A percentile compares a stretch with the other conserved stretches of the same genome.
phyloP scores from a whole-genome alignment of 2,797 vertebrate genomes.

The Onychomys torridus region DNA sequence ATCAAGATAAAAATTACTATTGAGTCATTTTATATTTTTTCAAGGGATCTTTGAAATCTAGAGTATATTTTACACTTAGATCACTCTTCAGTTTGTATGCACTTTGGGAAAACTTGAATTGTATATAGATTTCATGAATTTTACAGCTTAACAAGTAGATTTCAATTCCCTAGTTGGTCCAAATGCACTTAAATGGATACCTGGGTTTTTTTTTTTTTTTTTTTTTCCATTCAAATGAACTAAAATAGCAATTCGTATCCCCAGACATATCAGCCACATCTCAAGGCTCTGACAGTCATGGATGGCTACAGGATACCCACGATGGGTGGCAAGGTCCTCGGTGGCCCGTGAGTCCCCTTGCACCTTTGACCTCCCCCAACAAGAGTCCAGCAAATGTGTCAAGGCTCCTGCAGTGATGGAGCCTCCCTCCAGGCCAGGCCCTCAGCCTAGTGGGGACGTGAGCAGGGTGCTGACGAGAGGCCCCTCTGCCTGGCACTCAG shows the following conservation, averaged over 20 bases:
- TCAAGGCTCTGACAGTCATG: neutral
- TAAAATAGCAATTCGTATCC: neutral
- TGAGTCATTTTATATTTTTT: neutral
- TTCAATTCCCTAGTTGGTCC: neutral
- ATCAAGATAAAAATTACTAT: neutral
- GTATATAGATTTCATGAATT: neutral
- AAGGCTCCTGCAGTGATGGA: neutral
- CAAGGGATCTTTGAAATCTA: neutral
- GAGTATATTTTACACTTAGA: neutral
- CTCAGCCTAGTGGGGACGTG: constrained; percentile 64
- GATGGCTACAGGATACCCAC: neutral
- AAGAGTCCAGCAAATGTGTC: neutral
- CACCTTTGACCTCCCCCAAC: neutral
- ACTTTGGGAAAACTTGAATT: neutral
- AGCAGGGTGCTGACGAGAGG: constrained; percentile 63
- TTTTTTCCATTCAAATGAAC: neutral
- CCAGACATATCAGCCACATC: neutral
- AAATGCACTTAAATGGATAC: neutral
- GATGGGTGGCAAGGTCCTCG: neutral
- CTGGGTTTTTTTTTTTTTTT: neutral
- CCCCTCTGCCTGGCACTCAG: neutral
- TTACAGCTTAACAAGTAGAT: neutral
- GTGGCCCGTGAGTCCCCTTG: neutral
- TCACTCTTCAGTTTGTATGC: neutral
- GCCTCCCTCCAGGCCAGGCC: constrained; percentile 34